These are phyloP conservation scores for Acrobeloides nanus DNA, from an alignment of 2,888 invertebrate species.

Conservation along the genomic window DNA sequence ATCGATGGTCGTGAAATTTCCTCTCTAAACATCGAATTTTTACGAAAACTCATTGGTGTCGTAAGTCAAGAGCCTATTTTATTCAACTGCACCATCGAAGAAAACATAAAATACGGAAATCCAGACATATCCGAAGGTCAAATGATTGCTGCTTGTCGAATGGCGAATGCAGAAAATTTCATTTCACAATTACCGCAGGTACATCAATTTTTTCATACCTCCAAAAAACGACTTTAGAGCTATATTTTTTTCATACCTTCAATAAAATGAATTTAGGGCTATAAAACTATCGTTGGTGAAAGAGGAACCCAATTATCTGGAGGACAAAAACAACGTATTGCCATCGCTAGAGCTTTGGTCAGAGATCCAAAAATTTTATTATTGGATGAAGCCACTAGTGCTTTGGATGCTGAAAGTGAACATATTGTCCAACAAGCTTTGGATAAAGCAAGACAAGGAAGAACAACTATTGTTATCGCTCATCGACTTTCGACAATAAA, in stretches of 20 bases:
- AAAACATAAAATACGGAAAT: slow-evolving; percentile 56
- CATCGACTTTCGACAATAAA: slow-evolving; percentile 59
- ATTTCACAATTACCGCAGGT: slow-evolving; percentile 34
- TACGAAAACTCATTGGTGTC: slow-evolving; percentile 54
- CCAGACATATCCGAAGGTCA: slow-evolving; percentile 28
- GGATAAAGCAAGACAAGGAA: slow-evolving; percentile 56
- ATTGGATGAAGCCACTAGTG: slow-evolving; percentile 22
- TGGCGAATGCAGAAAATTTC: slow-evolving; percentile 57
- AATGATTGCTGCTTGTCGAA: slow-evolving; percentile 50
- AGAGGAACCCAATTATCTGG: slow-evolving; percentile 27
- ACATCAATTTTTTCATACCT: neutral
- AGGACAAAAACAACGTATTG: slow-evolving; percentile 39
- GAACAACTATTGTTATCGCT: slow-evolving; percentile 58
- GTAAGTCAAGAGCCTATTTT: slow-evolving; percentile 62
- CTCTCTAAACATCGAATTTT: slow-evolving; percentile 58
- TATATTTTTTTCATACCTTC: too few species aligned
- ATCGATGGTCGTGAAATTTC: too few species aligned
- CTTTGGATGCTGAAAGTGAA: slow-evolving; percentile 36
- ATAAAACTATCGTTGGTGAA: slow-evolving; percentile 28
- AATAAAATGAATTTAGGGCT: slow-evolving; percentile 13
- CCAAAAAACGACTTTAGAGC: too few species aligned
- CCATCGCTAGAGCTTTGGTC: slow-evolving; percentile 45
- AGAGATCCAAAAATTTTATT: slow-evolving; percentile 21
- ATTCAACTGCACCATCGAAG: slow-evolving; percentile 58
- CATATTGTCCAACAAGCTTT: slow-evolving; percentile 57